Base-by-base conservation (phyloP, 2,888 invertebrate genomes). In the Mesoligia furuncula region DNA sequence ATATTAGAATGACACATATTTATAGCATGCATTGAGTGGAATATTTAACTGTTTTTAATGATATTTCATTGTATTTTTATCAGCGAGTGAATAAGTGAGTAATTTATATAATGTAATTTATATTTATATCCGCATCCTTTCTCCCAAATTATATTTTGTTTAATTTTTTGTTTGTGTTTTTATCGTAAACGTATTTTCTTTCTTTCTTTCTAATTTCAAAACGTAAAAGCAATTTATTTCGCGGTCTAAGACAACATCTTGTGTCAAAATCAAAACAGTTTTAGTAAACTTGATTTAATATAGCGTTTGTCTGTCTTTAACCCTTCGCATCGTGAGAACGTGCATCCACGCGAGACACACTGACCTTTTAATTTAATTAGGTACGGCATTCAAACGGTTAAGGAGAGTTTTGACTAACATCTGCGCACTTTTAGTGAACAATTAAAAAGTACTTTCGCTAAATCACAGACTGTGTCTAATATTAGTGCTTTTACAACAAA, bases 391-490 rank as follows among this genome's bases (percentile, higher is more conserved):
- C 48, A 6, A 6, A 6, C 48, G 48, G 17, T 48, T 17, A 48
- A 45, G 36, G 6, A 36, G 7, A 15, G 11, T 36, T 24, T 27
- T 24, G 45, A 27, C 9, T 45, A n/a, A 31, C 13, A 13, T 42
- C 39, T 27, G 51, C 20, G 24, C 15, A 3, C 7, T 24, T 2
- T 73, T 9, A 51, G 2, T 42, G 15, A 64, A 78, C 17, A 27
- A 45, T 1, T 66, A 20, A 54, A 24, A 48, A 51, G 24, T 42
- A 75, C 48, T 77, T 66, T 67, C 17, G 13, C 42, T 24, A 13
- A 73, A 42, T 72, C 42, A 73, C 31, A 39, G 31, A 51, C 42
- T 42, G 24, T 62, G 13, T 36, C 42, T 45, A 62, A 70, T 42
- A 61, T 51, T 61, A 51, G 15, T 24, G 6, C 0, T 45, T 15